A percentile compares a stretch with the other conserved stretches of the same genome.
Evolutionary conservation across 2,888 invertebrate genomes (phyloP).

Genomic region (Stenodema calcarata): DNA sequence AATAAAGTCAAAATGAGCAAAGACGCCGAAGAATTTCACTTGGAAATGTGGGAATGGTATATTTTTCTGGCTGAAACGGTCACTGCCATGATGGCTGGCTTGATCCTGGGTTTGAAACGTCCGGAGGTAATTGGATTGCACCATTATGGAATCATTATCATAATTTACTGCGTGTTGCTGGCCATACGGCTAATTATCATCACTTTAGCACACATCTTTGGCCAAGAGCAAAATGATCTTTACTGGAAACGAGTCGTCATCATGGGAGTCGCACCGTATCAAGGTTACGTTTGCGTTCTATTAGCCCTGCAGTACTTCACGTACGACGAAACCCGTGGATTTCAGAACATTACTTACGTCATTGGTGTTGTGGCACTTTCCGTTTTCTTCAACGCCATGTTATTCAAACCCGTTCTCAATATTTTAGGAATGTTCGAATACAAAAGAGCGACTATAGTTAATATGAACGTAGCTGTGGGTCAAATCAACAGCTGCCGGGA

Average conservation of each 20-base stretch:
- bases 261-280: not conserved
- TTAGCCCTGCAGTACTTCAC: not conserved
- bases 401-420: not conserved
- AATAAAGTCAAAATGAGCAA: slow-evolving; percentile 35
- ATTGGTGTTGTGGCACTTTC: not conserved
- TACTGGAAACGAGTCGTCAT: slow-evolving; percentile 27
- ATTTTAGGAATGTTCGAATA: slow-evolving; percentile 40
- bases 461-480: slow-evolving; percentile 35
- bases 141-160: slow-evolving; percentile 24
- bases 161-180: not conserved
- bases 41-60: slow-evolving; percentile 17
- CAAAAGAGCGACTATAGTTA: slow-evolving; percentile 16
- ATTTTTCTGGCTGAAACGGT: not conserved
- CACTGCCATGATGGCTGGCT: not conserved
- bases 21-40: slow-evolving; percentile 25
- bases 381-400: slow-evolving; percentile 10
- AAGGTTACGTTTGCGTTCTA: not conserved
- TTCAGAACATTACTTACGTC: slow-evolving; percentile 10
- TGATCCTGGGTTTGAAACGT: slow-evolving; percentile 1
- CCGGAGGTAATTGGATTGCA: not conserved
- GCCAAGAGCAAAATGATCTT: not conserved
- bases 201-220: not conserved
- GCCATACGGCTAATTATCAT: not conserved
- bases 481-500: slow-evolving; percentile 37
- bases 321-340: not conserved